Evolutionary conservation across 2,113 vertebrate species (phyloP).

Genomic region (Notarius lentiginosus): DNA sequence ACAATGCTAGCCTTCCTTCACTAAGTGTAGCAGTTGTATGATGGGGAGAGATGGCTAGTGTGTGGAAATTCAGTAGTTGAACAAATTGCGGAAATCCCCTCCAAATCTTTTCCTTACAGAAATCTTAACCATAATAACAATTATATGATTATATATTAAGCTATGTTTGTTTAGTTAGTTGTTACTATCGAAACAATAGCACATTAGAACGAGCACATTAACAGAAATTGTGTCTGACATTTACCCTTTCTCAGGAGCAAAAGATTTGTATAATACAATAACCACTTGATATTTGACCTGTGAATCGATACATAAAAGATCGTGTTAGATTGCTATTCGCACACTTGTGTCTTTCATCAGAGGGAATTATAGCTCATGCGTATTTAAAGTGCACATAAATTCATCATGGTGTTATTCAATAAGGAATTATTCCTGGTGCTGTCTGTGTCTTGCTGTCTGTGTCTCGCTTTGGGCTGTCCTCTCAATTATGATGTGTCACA

Average conservation of each 20-base stretch:
- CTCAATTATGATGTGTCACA: constrained; percentile 39
- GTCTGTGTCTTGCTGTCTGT: not conserved
- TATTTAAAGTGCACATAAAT: constrained; percentile 43
- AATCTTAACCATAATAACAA: not conserved
- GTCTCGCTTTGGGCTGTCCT: constrained; percentile 26
- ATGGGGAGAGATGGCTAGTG: not conserved
- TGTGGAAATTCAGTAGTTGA: not conserved
- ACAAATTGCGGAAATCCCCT: not conserved
- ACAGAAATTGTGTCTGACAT: not conserved
- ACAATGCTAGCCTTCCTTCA: not conserved
- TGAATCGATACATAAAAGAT: constrained; percentile 30
- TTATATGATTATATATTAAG: not conserved
- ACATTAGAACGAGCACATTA: not conserved
- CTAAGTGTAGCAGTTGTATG: not conserved
- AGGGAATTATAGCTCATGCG: constrained; percentile 26
- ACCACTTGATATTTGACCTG: constrained; percentile 23
- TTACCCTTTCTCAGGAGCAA: constrained; percentile 19
- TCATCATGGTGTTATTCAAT: constrained; percentile 43
- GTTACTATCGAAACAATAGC: not conserved
- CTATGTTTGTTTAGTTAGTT: not conserved
- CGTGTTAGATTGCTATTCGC: constrained; percentile 36
- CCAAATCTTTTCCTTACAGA: not conserved
- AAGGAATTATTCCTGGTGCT: constrained; percentile 46
- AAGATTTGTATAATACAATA: constrained; percentile 33
- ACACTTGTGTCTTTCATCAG: constrained; percentile 18